phyloP scores from a whole-genome alignment of 2,113 vertebrate genomes.

The Phalacrocorax brasilianus region DNA sequence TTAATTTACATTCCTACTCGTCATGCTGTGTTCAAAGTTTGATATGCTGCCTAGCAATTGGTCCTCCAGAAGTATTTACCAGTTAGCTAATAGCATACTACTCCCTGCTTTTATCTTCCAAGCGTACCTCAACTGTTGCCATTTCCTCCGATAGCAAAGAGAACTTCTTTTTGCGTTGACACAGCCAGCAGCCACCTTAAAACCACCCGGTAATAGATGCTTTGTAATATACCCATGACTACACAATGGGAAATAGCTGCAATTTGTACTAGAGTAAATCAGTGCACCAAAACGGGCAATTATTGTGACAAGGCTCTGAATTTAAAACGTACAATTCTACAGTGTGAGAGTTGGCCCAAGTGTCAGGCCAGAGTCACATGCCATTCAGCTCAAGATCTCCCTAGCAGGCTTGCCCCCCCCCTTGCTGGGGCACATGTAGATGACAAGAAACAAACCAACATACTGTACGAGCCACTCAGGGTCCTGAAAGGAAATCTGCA shows the following conservation, averaged over 20 bases:
- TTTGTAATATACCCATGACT: not conserved
- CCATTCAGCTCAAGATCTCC: not conserved
- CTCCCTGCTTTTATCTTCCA: constrained; percentile 26
- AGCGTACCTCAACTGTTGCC: not conserved
- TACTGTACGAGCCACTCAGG: accelerated
- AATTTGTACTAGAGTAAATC: constrained; percentile 14
- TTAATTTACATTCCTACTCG: constrained; percentile 12
- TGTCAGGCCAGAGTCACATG: not conserved
- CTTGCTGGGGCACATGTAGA: not conserved
- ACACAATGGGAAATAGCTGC: not conserved
- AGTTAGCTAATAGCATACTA: constrained; percentile 13
- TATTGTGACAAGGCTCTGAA: not conserved
- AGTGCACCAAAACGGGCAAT: not conserved
- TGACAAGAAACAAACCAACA: not conserved
- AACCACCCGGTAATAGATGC: not conserved
- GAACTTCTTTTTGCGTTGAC: constrained; percentile 6
- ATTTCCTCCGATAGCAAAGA: constrained; percentile 15
- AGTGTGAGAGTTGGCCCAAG: not conserved
- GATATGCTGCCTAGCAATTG: not conserved
- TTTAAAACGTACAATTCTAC: not conserved
- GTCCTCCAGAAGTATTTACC: constrained; percentile 19
- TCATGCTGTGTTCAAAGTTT: not conserved
- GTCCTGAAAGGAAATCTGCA: not conserved
- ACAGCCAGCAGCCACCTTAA: not conserved
- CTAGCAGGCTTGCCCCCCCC: not conserved